Base-by-base conservation (phyloP, 2,888 invertebrate species). In the Eilema depressum region DNA sequence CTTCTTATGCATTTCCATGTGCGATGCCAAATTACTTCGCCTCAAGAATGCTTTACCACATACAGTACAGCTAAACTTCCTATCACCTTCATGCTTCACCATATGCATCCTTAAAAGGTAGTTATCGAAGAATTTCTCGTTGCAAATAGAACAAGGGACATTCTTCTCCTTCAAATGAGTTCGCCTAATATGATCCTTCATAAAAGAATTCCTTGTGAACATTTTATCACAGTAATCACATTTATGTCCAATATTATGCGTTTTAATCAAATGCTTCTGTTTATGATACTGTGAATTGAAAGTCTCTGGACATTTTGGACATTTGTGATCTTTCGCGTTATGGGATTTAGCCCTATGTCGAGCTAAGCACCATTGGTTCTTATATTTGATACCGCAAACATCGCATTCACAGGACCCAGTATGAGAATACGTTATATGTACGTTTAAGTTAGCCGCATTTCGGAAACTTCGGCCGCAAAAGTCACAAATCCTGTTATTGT, bases 31-130 rank as follows among this genome's bases (percentile, higher is more conserved):
- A 81, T 96, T 96, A 64, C 96, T 96, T 26, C 95, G 91, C 20
- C 96, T 95, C 20, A 96, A 88, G 72, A 96, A 96, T 57, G 96
- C 94, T 74, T 96, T 96, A 0, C 96, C 95, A 73, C 97, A 97
- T 1, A 96, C 90, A 8, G 95, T 95, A 68, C 96, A 96, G 65
- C 92, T 91, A 67, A 96, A 96, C 66, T 93, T 93, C 25, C 95
- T 93, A 12, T 96, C 96, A 0, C 96, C 96, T 20, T 95, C 92
- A 72, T 96, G 96, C 28, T 94, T 95, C 1, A 94, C 95, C 91
- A 95, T 95, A 76, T 96, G 96, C 86, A 94, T 84, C 61, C 79
- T 90, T 66, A 95, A 73, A 23, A 91, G 81, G 66, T 94, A 89
- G 72, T 93, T 94, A 67, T 95, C 94, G 57, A 95, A 95, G 71